Base-by-base conservation (phyloP, 2,797 vertebrate genomes). In the Pipistrellus nathusii region DNA sequence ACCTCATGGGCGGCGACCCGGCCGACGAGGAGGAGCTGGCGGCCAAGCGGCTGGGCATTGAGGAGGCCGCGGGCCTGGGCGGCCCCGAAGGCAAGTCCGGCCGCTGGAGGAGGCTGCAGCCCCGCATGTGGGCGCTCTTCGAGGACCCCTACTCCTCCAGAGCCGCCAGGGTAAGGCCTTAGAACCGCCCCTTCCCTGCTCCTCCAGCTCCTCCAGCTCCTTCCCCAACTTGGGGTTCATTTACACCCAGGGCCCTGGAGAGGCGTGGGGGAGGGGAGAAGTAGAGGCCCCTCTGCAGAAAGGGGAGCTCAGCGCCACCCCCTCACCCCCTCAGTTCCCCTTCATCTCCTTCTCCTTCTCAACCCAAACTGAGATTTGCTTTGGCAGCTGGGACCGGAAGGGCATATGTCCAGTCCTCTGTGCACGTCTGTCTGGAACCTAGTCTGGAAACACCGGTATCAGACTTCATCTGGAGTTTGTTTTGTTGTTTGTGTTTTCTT, bases 131-230 rank as follows among this genome's bases (percentile, higher is more conserved):
- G 99, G 99, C 99, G 88, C 99, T 99, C 95, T 99, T 99, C 94
- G 99, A 99, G 97, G 99, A 99, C 93, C 99, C 99, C 13, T 99
- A 99, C 98, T 99, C 99, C n/a, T 99, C 99, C 93, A 98, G 99
- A 97, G 99, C 99, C 3, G 99, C 99, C 92, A 98, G 99, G 99
- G 99, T 99, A 99, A 99, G 99, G 78, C 89, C 84, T n/a, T n/a
- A 6, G 77, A 75, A 35, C 10, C 20, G 1, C 10, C 85, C 72
- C n/a, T 59, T 14, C 23, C 90, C 75, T 18, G 64, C 83, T 20
- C 23, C 21, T 5, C n/a, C 85, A 20, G 8, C 51, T 46, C 46
- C 59, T 44, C 27, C 44, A 46, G 44, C 53, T 15, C 14, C 51
- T 46, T 46, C 51, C 4, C 51, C 14, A 6, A 18, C 59, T 85